Evolutionary conservation across 2,888 invertebrate genomes (phyloP).

Genomic region (Leptinotarsa tumamoca): DNA sequence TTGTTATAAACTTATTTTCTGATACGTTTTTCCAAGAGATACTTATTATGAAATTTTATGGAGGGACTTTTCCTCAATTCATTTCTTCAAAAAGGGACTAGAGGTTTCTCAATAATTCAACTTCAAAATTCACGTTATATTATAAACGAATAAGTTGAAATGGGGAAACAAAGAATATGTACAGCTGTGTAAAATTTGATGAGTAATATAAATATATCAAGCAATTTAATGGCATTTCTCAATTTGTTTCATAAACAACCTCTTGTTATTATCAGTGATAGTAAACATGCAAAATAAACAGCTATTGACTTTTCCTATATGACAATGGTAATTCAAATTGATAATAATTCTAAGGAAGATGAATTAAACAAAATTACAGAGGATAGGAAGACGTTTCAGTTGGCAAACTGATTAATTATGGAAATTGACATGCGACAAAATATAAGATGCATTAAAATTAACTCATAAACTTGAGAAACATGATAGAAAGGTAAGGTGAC

Average conservation of each 20-base stretch:
- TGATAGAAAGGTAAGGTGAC: constrained; percentile 23
- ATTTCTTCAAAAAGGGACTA: too few relatives aligned
- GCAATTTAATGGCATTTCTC: constrained; percentile 14
- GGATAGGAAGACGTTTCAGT: not conserved
- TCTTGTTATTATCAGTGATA: not conserved
- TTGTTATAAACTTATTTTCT: too few relatives aligned
- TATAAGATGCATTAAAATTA: constrained; percentile 1
- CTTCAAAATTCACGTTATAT: too few relatives aligned
- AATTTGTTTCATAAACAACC: not conserved
- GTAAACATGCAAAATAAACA: constrained; percentile 46
- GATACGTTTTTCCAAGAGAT: too few relatives aligned
- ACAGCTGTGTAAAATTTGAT: not conserved
- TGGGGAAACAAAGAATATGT: not conserved
- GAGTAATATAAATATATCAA: not conserved
- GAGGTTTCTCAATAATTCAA: too few relatives aligned
- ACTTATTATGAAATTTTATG: too few relatives aligned
- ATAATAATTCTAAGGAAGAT: not conserved
- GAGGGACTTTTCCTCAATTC: too few relatives aligned
- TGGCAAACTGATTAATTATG: not conserved
- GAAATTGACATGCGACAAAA: not conserved
- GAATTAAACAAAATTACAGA: not conserved
- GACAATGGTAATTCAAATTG: not conserved
- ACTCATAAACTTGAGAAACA: not conserved
- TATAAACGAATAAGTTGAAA: too few relatives aligned
- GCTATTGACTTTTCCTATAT: constrained; percentile 46